Percentiles rank a stretch among this genome's conserved stretches.
These are phyloP conservation scores for Tetramorium parvispinum DNA, from an alignment of 1,140 invertebrate species.

Conservation along the genomic window DNA sequence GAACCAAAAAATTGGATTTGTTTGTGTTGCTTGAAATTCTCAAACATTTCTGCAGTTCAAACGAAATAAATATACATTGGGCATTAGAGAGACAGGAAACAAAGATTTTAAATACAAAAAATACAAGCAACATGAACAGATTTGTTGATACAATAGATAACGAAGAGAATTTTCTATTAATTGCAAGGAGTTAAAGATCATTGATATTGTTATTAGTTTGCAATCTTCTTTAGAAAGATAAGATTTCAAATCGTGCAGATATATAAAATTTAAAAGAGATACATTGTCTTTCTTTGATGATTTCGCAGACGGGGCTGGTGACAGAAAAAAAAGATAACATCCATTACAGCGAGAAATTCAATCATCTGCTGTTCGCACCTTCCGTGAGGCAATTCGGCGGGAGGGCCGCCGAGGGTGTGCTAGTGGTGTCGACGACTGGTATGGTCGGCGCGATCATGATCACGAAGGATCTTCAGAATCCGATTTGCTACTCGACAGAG, in stretches of 20 bases:
- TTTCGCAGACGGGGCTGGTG: conserved; percentile 82
- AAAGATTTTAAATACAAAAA: no score
- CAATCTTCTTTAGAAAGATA: neutral
- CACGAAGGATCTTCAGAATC: conserved; percentile 84
- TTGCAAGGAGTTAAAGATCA: neutral
- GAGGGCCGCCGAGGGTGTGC: conserved; percentile 91
- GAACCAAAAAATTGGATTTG: neutral
- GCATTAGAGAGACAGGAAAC: no score
- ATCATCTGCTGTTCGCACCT: conserved; percentile 90
- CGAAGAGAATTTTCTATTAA: neutral
- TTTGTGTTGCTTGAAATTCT: no score
- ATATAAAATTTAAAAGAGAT: neutral
- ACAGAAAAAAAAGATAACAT: conserved; percentile 93
- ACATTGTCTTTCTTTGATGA: neutral
- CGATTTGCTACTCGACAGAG: conserved; percentile 86
- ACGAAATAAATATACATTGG: no score
- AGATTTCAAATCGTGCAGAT: neutral
- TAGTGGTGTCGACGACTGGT: conserved; percentile 94
- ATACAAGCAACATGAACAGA: no score
- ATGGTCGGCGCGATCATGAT: conserved; percentile 91
- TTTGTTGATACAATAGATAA: neutral
- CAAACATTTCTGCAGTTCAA: no score
- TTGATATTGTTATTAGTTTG: neutral
- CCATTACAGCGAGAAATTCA: conserved; percentile 94
- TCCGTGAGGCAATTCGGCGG: conserved; percentile 95